Percentiles rank a stretch among this genome's conserved stretches.
Evolutionary conservation across 2,888 invertebrate species (phyloP).

Genomic region (Drosophila atroscutellata): DNA sequence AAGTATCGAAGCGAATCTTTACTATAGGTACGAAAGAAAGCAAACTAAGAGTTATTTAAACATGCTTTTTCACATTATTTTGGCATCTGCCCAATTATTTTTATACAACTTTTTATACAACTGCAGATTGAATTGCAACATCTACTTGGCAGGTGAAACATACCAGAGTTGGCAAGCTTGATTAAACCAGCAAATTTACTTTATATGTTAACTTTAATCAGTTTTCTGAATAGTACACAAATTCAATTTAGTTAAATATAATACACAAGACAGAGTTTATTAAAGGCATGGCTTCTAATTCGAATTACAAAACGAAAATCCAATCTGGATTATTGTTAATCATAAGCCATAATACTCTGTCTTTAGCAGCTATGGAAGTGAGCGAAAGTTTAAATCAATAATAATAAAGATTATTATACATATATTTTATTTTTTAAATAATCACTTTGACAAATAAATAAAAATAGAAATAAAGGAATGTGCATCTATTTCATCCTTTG

Average conservation of each 20-base stretch:
- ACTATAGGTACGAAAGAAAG: neutral
- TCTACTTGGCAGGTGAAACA: neutral
- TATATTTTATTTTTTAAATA: neutral
- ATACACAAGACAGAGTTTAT: neutral
- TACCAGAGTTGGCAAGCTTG: neutral
- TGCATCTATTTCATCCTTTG: neutral
- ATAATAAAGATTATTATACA: neutral
- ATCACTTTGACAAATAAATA: neutral
- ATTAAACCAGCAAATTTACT: neutral
- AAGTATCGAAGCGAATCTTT: constrained; percentile 1
- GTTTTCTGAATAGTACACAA: neutral
- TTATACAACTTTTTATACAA: neutral
- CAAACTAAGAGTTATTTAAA: neutral
- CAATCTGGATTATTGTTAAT: neutral
- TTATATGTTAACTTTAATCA: neutral
- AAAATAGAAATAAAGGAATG: neutral
- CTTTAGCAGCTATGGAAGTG: neutral
- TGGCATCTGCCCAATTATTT: neutral
- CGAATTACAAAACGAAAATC: neutral
- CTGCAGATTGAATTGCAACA: neutral
- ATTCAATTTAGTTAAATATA: neutral
- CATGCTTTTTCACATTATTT: neutral
- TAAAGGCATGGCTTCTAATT: neutral
- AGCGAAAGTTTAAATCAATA: neutral
- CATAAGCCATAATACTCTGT: neutral